Conservation (phyloP, 2,797 vertebrate genomes). For the Spinibarbus caldwelli region DNA sequence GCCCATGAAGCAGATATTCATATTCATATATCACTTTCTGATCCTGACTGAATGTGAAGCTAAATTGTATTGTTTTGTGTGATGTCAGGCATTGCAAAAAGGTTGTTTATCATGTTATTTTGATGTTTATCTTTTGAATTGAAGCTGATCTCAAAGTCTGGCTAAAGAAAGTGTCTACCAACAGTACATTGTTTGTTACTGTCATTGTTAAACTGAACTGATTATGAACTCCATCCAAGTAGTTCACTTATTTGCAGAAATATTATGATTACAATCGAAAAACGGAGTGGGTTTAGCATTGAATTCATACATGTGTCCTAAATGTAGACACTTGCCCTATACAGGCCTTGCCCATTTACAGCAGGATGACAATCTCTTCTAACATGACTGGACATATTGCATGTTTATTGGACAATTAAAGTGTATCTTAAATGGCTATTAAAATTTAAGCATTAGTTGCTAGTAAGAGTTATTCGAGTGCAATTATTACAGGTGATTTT, state of each 20-base stretch:
- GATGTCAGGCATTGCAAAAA: not conserved
- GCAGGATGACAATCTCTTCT: conserved; percentile 18
- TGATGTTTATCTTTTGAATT: not conserved
- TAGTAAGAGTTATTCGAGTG: not conserved
- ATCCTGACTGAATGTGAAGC: not conserved
- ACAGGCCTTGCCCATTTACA: conserved; percentile 36
- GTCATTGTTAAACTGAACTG: not conserved
- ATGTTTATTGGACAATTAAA: conserved; percentile 43
- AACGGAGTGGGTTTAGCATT: not conserved
- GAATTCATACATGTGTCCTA: not conserved
- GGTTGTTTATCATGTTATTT: not conserved
- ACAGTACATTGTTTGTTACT: not conserved
- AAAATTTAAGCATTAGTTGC: not conserved
- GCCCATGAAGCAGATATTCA: conserved; percentile 30
- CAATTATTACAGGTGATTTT: not conserved
- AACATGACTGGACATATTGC: conserved; percentile 35
- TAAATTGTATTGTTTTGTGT: not conserved
- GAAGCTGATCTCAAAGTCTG: conserved; percentile 1
- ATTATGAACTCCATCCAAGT: not conserved
- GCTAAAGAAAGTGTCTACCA: not conserved
- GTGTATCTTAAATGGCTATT: conserved; percentile 3
- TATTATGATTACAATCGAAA: not conserved
- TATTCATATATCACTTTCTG: conserved; percentile 11
- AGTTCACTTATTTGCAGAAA: not conserved
- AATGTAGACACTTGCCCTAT: conserved; percentile 6